A percentile compares a stretch with the other conserved stretches of the same genome.
phyloP scores from a whole-genome alignment of 2,797 vertebrate species.

The Parambassis ranga region DNA sequence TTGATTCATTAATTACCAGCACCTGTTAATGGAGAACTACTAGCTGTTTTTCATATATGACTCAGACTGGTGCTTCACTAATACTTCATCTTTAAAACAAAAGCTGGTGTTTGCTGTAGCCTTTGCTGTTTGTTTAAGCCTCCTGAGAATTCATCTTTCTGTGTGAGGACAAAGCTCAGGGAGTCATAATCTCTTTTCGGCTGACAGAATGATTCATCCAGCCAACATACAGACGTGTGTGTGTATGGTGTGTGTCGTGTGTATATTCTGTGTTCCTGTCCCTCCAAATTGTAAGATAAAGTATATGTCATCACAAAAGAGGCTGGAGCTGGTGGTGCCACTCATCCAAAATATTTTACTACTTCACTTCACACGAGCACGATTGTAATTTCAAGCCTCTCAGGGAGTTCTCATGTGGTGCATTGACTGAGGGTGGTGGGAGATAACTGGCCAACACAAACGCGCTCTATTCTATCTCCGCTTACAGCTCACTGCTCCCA shows the following conservation, averaged over 20 bases:
- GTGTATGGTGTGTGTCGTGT: not conserved
- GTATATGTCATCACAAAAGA: conserved; percentile 31
- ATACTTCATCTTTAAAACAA: conserved; percentile 8
- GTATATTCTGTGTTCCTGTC: not conserved
- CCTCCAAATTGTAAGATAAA: not conserved
- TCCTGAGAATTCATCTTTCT: conserved; percentile 39
- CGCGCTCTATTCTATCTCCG: conserved; percentile 55
- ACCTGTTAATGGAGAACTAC: not conserved
- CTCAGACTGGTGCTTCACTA: not conserved
- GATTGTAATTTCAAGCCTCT: conserved; percentile 72
- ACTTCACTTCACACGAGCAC: conserved; percentile 56
- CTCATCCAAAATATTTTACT: conserved; percentile 65
- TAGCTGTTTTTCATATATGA: conserved; percentile 9
- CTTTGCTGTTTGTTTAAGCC: conserved; percentile 22
- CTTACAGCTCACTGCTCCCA: conserved; percentile 38
- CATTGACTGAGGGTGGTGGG: conserved; percentile 62
- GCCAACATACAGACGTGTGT: conserved; percentile 50
- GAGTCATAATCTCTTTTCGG: conserved; percentile 60
- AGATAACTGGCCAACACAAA: conserved; percentile 57
- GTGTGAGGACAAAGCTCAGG: conserved; percentile 37
- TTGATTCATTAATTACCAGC: not conserved
- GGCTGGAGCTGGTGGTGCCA: conserved; percentile 11
- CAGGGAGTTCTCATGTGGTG: conserved; percentile 49
- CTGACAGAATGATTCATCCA: conserved; percentile 67
- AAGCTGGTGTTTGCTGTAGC: conserved; percentile 1